phyloP scores from a whole-genome alignment of 2,797 vertebrate species.

The Hemitrygon akajei region DNA sequence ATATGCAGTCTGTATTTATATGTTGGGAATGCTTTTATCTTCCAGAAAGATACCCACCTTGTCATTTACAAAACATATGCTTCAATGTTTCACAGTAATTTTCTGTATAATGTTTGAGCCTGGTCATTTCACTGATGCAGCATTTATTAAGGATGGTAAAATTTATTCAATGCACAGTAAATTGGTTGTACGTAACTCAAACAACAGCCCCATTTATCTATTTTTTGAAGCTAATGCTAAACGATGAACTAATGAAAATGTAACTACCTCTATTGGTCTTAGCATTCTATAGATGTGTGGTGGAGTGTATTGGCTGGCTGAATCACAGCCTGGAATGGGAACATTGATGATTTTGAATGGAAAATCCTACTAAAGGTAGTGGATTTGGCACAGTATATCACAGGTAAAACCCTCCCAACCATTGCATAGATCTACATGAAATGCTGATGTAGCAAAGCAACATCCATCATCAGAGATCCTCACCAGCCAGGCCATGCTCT shows the following conservation, averaged over 20 bases:
- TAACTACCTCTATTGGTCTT: background rate
- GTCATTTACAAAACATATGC: background rate
- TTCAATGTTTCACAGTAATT: background rate
- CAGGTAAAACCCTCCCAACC: no score
- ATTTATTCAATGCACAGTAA: background rate
- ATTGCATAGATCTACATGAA: no score
- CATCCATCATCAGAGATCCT: no score
- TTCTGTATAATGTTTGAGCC: background rate
- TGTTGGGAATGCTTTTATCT: background rate
- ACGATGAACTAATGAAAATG: background rate
- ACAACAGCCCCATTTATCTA: background rate
- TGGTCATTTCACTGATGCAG: background rate
- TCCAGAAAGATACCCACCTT: background rate
- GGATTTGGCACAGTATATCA: no score
- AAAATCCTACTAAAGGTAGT: no score
- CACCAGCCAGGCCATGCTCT: no score
- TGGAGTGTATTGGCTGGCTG: no score
- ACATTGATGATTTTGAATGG: no score
- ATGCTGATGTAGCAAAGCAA: no score
- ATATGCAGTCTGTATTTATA: background rate
- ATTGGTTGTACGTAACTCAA: background rate
- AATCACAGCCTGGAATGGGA: no score
- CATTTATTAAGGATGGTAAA: background rate
- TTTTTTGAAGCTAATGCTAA: background rate
- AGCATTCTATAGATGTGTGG: no score